Conservation (phyloP, 1,140 invertebrate genomes). For the Trichoplusia ni region DNA sequence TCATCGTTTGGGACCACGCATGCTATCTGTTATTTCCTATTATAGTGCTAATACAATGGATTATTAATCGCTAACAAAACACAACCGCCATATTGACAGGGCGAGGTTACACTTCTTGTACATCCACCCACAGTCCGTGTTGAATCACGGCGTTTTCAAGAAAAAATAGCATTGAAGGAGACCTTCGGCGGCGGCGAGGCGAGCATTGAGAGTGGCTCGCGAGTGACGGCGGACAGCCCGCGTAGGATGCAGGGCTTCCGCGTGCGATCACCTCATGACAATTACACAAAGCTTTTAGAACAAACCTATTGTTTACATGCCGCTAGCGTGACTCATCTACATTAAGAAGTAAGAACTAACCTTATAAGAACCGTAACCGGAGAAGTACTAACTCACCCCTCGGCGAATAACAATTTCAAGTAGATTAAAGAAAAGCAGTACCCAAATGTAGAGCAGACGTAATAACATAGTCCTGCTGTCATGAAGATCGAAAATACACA, state of each 20-base stretch:
- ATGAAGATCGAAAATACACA: too few relatives aligned
- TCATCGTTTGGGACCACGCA: background rate
- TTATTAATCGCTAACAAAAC: slow-evolving; percentile 11
- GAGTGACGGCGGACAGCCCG: slow-evolving; percentile 18
- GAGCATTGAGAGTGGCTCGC: slow-evolving; percentile 39
- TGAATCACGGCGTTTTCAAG: slow-evolving; percentile 40
- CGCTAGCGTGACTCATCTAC: too few relatives aligned
- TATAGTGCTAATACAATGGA: slow-evolving; percentile 9
- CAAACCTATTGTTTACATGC: too few relatives aligned
- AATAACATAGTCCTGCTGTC: too few relatives aligned
- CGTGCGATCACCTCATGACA: background rate
- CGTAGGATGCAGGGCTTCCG: slow-evolving; percentile 9
- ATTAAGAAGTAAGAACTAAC: too few relatives aligned
- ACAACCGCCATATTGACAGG: slow-evolving; percentile 4
- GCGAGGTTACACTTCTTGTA: slow-evolving; percentile 20
- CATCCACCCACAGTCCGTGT: slow-evolving; percentile 34
- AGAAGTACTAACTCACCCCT: too few relatives aligned
- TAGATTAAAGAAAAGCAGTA: too few relatives aligned
- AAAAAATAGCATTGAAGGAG: slow-evolving; percentile 28
- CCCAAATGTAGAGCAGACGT: too few relatives aligned
- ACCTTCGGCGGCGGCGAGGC: slow-evolving; percentile 48
- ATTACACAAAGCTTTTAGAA: too few relatives aligned
- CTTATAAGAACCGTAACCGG: too few relatives aligned
- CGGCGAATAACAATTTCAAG: too few relatives aligned
- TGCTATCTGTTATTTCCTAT: slow-evolving; percentile 3